Percentiles rank a stretch among this genome's conserved stretches.
Evolutionary conservation across 2,113 vertebrate species (phyloP).

Genomic region (Alligator sinensis): DNA sequence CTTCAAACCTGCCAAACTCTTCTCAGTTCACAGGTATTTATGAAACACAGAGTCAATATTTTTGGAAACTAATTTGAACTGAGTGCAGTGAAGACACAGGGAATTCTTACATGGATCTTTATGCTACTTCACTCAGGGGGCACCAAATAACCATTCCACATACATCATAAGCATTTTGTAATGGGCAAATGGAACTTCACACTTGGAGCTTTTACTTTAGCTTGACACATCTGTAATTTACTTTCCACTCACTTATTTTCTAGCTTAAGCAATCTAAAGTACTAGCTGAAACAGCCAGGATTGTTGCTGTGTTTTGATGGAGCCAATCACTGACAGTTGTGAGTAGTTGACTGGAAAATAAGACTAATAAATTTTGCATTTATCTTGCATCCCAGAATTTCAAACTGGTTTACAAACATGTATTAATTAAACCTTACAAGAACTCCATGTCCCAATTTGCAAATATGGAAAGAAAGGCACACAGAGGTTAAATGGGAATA

Average conservation of each 20-base stretch:
- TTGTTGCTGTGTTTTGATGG: conserved; percentile 13
- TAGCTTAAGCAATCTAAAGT: neutral
- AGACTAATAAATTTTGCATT: conserved; percentile 32
- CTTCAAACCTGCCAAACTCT: neutral
- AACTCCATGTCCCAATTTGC: neutral
- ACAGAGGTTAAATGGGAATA: neutral
- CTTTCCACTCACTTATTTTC: conserved; percentile 42
- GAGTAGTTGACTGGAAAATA: conserved; percentile 9
- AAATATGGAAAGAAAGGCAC: conserved; percentile 19
- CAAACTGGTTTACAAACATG: conserved; percentile 5
- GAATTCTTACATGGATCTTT: neutral
- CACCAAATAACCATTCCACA: conserved; percentile 35
- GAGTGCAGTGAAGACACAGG: neutral
- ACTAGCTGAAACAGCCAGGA: neutral
- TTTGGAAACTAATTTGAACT: neutral
- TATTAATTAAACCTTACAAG: conserved; percentile 43
- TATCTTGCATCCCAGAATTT: conserved; percentile 23
- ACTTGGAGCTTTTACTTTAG: conserved; percentile 36
- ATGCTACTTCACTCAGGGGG: conserved; percentile 27
- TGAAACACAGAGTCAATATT: neutral
- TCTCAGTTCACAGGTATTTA: neutral
- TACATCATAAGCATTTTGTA: neutral
- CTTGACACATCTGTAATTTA: conserved; percentile 37
- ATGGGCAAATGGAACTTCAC: neutral
- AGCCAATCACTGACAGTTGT: neutral